phyloP scores from a whole-genome alignment of 2,113 vertebrate genomes.

The Ceyx melanurus region DNA sequence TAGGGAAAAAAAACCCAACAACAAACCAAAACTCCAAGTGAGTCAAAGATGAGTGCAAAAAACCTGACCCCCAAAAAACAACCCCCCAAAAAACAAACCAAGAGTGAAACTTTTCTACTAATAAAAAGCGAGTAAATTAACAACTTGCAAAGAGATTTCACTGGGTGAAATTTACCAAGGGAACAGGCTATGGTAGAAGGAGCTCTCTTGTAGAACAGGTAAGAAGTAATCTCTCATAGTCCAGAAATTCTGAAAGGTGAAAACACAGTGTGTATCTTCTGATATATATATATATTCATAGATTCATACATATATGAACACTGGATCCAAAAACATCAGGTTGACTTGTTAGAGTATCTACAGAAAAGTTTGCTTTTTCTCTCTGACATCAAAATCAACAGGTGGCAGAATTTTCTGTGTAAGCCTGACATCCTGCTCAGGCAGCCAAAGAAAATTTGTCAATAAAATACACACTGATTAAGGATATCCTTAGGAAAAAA shows the following conservation, averaged over 20 bases:
- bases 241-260: background rate
- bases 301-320: background rate
- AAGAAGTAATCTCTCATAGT: background rate
- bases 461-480: background rate
- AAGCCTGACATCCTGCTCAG: background rate
- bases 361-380: background rate
- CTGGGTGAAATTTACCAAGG: background rate
- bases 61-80: background rate
- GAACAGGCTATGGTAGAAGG: background rate
- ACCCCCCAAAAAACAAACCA: background rate
- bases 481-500: background rate
- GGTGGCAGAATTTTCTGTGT: background rate
- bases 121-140: background rate
- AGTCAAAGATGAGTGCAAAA: background rate
- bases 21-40: background rate
- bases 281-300: too few relatives aligned
- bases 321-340: background rate
- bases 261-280: background rate
- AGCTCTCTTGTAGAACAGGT: background rate
- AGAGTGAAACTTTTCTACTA: background rate
- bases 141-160: background rate
- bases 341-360: background rate
- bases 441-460: slow-evolving; percentile 20
- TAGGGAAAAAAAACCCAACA: background rate
- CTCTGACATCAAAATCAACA: background rate